Conservation (phyloP, 1,140 invertebrate genomes). For the Babylonia areolata region DNA sequence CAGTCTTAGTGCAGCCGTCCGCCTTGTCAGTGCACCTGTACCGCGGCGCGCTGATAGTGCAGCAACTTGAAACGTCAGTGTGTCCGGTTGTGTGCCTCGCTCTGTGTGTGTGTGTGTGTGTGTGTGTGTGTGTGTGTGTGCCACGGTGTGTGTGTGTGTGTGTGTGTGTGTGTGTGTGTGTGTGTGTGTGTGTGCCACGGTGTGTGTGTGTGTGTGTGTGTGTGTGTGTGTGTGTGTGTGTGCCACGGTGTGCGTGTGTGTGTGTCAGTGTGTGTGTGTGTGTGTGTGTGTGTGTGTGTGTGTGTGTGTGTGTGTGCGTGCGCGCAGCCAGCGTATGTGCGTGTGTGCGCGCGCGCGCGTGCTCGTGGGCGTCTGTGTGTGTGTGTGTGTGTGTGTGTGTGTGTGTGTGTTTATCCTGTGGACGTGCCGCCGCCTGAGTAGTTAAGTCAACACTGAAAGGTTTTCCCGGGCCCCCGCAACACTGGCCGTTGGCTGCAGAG, state of each 20-base stretch:
- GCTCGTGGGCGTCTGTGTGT: no score
- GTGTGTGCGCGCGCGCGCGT: background rate
- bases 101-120: background rate
- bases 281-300: slow-evolving; percentile 1
- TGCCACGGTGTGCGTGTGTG: background rate
- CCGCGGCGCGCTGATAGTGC: no score
- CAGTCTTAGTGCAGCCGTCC: no score
- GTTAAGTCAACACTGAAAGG: no score
- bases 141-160: background rate
- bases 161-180: slow-evolving; percentile 4
- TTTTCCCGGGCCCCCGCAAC: no score
- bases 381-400: slow-evolving; percentile 25
- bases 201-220: background rate
- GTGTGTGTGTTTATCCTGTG: background rate
- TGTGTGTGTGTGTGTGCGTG: slow-evolving; percentile 14
- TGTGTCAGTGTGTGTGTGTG: slow-evolving; percentile 13
- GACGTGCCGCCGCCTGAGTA: no score
- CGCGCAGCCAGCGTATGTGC: no score
- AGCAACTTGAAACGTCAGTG: no score
- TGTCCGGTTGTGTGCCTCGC: no score
- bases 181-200: background rate
- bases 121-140: background rate
- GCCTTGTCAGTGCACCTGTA: no score
- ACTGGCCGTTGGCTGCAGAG: no score
- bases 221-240: background rate